phyloP scores from a whole-genome alignment of 2,888 invertebrate species.

The Isotomurus palustris region DNA sequence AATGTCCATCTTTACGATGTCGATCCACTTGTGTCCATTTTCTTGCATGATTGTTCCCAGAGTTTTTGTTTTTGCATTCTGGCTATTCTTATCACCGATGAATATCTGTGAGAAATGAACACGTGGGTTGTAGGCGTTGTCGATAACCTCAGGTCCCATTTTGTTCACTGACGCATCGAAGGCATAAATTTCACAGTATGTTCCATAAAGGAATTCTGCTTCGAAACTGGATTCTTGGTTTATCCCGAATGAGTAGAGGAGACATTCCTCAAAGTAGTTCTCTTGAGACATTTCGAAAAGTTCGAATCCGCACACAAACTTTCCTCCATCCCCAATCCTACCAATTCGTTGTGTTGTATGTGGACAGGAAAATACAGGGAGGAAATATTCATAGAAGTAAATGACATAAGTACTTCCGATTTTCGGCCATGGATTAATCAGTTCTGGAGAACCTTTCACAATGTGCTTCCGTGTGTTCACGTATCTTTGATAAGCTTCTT shows the following conservation, averaged over 20 bases:
- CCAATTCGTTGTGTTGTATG: background rate
- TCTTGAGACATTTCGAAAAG: conserved; percentile 3
- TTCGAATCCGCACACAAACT: conserved; percentile 20
- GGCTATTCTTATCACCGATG: background rate
- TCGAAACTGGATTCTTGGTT: conserved; percentile 25
- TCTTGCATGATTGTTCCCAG: conserved; percentile 8
- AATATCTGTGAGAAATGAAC: background rate
- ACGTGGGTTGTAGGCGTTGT: background rate
- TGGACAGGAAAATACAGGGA: conserved; percentile 12
- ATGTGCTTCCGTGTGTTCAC: background rate
- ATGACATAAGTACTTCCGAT: too few species aligned
- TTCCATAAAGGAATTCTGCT: conserved; percentile 19
- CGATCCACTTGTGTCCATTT: conserved; percentile 18
- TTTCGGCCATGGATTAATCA: too few species aligned
- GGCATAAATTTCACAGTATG: conserved; percentile 21
- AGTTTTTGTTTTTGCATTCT: background rate
- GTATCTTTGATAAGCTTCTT: background rate
- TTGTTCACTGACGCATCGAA: conserved; percentile 21
- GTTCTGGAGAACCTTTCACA: background rate
- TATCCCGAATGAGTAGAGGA: conserved; percentile 32
- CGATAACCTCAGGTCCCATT: conserved; percentile 13
- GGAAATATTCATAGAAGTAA: conserved; percentile 12
- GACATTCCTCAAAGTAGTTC: background rate
- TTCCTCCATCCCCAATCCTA: conserved; percentile 1
- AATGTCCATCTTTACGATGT: conserved; percentile 11